Conservation (phyloP, 2,888 invertebrate genomes). For the Rhyacophila evoluta region DNA sequence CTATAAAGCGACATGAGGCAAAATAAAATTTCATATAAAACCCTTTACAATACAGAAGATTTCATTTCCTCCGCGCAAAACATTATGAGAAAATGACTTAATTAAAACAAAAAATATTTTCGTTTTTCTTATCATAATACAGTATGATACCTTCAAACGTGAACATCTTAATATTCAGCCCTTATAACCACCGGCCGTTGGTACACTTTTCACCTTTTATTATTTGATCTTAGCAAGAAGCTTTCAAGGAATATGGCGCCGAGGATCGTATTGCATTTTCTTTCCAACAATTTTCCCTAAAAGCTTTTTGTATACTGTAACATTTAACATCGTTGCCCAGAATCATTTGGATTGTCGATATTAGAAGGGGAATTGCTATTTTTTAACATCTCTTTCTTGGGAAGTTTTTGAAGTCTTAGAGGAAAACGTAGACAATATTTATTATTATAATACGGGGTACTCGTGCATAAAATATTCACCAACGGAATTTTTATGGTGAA, state of each 20-base stretch:
- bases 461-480: too few relatives aligned
- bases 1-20: too few relatives aligned
- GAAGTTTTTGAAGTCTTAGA: background rate
- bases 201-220: constrained; percentile 14
- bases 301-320: background rate
- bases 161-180: background rate
- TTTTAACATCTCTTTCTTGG: background rate
- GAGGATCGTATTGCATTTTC: background rate
- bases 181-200: background rate
- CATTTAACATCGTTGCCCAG: background rate
- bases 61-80: too few relatives aligned
- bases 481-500: too few relatives aligned
- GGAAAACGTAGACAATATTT: background rate
- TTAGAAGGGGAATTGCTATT: background rate
- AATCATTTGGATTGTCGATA: constrained; percentile 16
- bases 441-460: background rate
- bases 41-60: too few relatives aligned
- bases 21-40: too few relatives aligned
- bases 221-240: background rate
- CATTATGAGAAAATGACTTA: too few relatives aligned
- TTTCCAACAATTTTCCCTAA: background rate
- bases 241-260: background rate
- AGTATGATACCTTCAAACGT: background rate
- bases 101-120: too few relatives aligned
- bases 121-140: too few relatives aligned